A percentile compares a stretch with the other conserved stretches of the same genome.
Evolutionary conservation across 2,888 invertebrate species (phyloP).

Genomic region (Chloroclysta siterata): DNA sequence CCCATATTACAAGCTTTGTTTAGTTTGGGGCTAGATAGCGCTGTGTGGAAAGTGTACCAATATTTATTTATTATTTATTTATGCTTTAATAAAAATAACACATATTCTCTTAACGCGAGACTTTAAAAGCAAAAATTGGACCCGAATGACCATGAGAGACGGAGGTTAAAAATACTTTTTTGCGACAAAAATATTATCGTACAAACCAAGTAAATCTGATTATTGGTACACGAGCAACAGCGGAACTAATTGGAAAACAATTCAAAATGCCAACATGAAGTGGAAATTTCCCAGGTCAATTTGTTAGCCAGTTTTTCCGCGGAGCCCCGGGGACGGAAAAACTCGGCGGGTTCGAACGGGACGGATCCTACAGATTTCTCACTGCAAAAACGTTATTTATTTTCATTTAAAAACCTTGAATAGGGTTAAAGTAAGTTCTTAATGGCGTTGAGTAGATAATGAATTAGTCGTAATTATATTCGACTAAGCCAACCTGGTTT

Average conservation of each 20-base stretch:
- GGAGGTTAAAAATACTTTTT: not conserved
- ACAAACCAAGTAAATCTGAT: constrained; percentile 8
- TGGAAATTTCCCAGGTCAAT: constrained; percentile 33
- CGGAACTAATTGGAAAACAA: constrained; percentile 34
- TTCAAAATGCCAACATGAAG: constrained; percentile 30
- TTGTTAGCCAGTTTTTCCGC: constrained; percentile 32
- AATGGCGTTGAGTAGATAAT: too few relatives aligned
- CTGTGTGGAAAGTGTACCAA: too few relatives aligned
- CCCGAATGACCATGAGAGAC: not conserved
- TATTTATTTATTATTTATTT: too few relatives aligned
- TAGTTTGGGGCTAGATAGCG: too few relatives aligned
- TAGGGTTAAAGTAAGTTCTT: not conserved
- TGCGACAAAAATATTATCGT: not conserved
- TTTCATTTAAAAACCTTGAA: constrained; percentile 28
- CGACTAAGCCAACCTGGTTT: too few relatives aligned
- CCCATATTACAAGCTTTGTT: too few relatives aligned
- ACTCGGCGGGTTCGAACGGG: constrained; percentile 30
- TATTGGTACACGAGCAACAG: constrained; percentile 22
- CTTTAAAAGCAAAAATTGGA: not conserved
- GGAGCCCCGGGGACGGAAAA: constrained; percentile 24
- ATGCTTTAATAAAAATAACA: not conserved
- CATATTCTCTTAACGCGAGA: not conserved
- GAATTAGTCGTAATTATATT: too few relatives aligned
- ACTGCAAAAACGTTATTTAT: constrained; percentile 30
- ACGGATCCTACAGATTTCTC: constrained; percentile 29